Evolutionary conservation across 2,888 invertebrate genomes (phyloP).

Genomic region (Drosophila ustulata): DNA sequence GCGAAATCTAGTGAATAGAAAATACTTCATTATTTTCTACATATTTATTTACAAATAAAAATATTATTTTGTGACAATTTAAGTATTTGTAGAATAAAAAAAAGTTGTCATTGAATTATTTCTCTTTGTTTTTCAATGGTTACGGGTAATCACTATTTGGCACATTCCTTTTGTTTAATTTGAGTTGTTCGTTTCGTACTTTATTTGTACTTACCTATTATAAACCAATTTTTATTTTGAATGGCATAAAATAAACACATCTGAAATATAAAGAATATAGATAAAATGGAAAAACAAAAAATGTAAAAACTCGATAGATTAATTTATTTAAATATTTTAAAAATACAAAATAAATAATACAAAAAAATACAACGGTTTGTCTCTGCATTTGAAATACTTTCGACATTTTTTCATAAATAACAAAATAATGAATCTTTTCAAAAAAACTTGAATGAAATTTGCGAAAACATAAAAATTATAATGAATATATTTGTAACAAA

Average conservation of each 20-base stretch:
- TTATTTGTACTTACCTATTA: background rate
- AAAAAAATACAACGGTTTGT: background rate
- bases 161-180: no score
- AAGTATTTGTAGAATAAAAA: conserved; percentile 12
- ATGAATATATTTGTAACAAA: conserved; percentile 5
- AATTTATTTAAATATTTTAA: background rate
- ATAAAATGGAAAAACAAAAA: background rate
- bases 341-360: conserved; percentile 1
- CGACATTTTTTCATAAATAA: background rate
- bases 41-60: conserved; percentile 14
- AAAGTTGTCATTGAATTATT: conserved; percentile 12
- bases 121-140: background rate
- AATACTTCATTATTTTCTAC: conserved; percentile 14
- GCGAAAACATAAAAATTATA: conserved; percentile 4
- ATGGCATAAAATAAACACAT: background rate
- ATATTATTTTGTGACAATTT: conserved; percentile 13
- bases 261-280: background rate
- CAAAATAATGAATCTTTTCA: conserved; percentile 2
- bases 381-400: conserved; percentile 4
- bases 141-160: background rate
- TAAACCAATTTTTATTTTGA: background rate
- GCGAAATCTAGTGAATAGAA: conserved; percentile 1
- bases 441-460: background rate
- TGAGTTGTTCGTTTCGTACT: no score
- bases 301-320: background rate